These are phyloP conservation scores for Hemicordylus capensis DNA, from an alignment of 2,113 vertebrate genomes.

Conservation along the genomic window DNA sequence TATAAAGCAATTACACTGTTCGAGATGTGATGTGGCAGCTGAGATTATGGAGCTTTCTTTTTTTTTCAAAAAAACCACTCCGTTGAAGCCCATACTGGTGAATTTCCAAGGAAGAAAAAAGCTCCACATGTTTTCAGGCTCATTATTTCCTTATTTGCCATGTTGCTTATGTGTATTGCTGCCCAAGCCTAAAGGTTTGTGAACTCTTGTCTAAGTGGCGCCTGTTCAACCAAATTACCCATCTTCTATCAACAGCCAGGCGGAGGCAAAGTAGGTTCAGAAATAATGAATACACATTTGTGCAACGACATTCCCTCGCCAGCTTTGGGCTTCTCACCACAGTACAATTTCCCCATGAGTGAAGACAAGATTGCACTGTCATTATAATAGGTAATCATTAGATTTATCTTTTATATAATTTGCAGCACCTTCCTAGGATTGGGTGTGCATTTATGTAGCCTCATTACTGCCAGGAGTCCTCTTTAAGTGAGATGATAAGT, in stretches of 20 bases:
- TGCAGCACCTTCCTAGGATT: conserved; percentile 75
- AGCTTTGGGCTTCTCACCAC: conserved; percentile 66
- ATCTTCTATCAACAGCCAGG: conserved; percentile 62
- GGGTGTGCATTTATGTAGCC: conserved; percentile 72
- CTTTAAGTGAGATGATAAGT: conserved; percentile 82
- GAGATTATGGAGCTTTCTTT: conserved; percentile 40
- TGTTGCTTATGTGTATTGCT: conserved; percentile 53
- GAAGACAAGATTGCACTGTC: conserved; percentile 71
- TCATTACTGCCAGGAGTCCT: conserved; percentile 83
- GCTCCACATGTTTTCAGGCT: conserved; percentile 43
- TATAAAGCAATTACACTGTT: conserved; percentile 52
- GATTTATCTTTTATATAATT: conserved; percentile 82
- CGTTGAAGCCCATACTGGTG: conserved; percentile 40
- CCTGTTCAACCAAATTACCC: conserved; percentile 70
- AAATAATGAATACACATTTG: conserved; percentile 72
- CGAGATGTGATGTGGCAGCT: conserved; percentile 38
- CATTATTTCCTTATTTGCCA: conserved; percentile 66
- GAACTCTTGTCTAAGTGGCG: conserved; percentile 65
- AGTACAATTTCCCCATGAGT: conserved; percentile 71
- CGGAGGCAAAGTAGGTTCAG: conserved; percentile 69
- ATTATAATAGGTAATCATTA: conserved; percentile 80
- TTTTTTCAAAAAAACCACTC: conserved; percentile 37
- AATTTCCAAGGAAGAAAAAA: conserved; percentile 41
- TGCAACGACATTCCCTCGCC: conserved; percentile 60
- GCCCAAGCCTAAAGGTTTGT: conserved; percentile 67